Base-by-base conservation (phyloP, 2,797 vertebrate species). In the Scyliorhinus canicula region DNA sequence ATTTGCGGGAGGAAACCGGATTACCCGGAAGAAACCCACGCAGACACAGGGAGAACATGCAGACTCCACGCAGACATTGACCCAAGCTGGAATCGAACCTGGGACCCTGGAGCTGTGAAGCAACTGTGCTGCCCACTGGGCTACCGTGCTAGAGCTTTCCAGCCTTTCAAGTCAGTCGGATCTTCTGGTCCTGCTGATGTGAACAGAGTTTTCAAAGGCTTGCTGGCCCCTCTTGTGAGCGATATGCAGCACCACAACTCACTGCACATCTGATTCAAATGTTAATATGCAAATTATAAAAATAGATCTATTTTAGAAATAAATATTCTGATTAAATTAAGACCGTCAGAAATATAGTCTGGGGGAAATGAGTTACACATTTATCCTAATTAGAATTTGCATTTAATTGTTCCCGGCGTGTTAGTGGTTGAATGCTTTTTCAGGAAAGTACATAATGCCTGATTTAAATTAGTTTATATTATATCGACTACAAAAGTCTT, bases 231-330 rank as follows among this genome's bases (percentile, higher is more conserved):
- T 47, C 40, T 24, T 47, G 5, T 47, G 19, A 21, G 16, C 5
- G 5, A 82, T 24, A 44, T 24, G 77, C 44, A 82, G 21, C 40
- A 82, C 21, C 47, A 82, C 47, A 82, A 21, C 21, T 47, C 44
- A 82, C 19, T 82, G 19, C 19, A 47, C 12, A 5, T 60, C 1
- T 19, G 28, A 86, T 35, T 52, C 60, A 19, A n/a, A 0, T 55
- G 52, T 86, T 35, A 86, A 28, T 52, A 55, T 52, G 26, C 52
- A 63, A 14, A 91, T 91, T 57, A 91, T 60, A 60, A 91, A 91
- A 91, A 44, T 11, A n/a, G n/a, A 91, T 65, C n/a, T 65, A 65
- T 65, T 91, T 65, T 91, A 91, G n/a, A 91, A 63, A 91, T 44
- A 8, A 24, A 19, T 63, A 63, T 16, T n/a, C 2, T 91, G 57